Conservation (phyloP, 2,888 invertebrate genomes). For the Folsomia candida region DNA sequence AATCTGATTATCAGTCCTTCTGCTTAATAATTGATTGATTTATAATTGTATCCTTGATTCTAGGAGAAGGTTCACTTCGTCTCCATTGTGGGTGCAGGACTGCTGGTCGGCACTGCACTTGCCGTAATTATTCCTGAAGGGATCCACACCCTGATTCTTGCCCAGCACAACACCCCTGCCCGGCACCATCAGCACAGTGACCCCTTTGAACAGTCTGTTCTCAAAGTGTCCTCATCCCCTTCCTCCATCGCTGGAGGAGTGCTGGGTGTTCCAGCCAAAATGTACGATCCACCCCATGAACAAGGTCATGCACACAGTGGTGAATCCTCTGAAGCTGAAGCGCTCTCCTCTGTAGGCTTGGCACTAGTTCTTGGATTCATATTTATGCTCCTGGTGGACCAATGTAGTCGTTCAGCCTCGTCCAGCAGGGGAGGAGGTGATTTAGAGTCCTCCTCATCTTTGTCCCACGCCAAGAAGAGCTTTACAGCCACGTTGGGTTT, state of each 20-base stretch:
- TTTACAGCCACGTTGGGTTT: conserved; percentile 94
- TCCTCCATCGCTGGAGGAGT: background rate
- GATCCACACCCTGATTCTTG: conserved; percentile 71
- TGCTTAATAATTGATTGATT: background rate
- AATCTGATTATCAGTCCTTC: background rate
- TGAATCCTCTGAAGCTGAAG: conserved; percentile 55
- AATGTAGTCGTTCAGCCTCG: conserved; percentile 60
- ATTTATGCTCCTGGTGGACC: conserved; percentile 95
- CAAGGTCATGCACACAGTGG: conserved; percentile 23
- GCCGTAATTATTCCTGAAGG: conserved; percentile 99
- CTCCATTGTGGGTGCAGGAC: conserved; percentile 93
- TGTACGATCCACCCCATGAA: background rate
- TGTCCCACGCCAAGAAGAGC: conserved; percentile 55
- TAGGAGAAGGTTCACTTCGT: conserved; percentile 91
- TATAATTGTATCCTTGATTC: conserved; percentile 47
- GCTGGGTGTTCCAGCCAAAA: too few species aligned
- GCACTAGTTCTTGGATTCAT: conserved; percentile 93
- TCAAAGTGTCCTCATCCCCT: background rate
- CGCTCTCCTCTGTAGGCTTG: conserved; percentile 82
- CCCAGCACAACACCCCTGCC: conserved; percentile 46
- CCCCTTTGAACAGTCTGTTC: background rate
- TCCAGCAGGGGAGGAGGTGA: conserved; percentile 17
- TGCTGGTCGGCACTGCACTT: conserved; percentile 93
- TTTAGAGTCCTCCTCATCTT: conserved; percentile 33
- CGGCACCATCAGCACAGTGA: background rate